These are phyloP conservation scores for Engystomops pustulosus DNA, from an alignment of 2,113 vertebrate genomes.

Conservation along the genomic window DNA sequence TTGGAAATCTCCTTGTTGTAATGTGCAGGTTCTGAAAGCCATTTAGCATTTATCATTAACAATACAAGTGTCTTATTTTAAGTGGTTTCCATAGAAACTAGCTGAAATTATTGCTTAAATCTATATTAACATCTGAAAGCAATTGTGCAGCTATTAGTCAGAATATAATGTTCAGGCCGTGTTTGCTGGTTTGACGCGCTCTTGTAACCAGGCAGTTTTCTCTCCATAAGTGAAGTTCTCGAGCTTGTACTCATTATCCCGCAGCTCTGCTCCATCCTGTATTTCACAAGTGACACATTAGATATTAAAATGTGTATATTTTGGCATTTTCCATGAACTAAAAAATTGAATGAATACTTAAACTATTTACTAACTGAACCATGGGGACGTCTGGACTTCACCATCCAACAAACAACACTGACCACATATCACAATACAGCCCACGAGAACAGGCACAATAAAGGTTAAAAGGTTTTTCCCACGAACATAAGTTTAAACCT, in stretches of 20 bases:
- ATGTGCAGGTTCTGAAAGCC: not conserved
- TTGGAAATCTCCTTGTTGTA: constrained; percentile 10
- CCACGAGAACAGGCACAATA: no score
- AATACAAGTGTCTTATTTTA: constrained; percentile 53
- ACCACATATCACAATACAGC: no score
- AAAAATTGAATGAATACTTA: no score
- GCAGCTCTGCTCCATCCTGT: not conserved
- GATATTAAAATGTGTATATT: not conserved
- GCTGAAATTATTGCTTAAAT: constrained; percentile 62
- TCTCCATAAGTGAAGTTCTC: not conserved
- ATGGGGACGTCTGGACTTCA: no score
- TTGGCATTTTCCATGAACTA: no score
- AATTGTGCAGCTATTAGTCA: constrained; percentile 58
- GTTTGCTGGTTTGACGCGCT: constrained; percentile 18
- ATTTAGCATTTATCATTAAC: not conserved
- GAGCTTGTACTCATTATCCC: not conserved
- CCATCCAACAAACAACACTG: no score
- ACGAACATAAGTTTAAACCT: no score
- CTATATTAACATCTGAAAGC: constrained; percentile 57
- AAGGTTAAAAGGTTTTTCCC: no score
- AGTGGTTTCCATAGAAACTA: constrained; percentile 69
- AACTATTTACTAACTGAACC: no score
- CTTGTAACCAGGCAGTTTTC: constrained; percentile 1
- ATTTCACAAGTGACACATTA: not conserved
- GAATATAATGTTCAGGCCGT: not conserved